Evolutionary conservation across 2,888 invertebrate genomes (phyloP).

Genomic region (Eupithecia tripunctaria): DNA sequence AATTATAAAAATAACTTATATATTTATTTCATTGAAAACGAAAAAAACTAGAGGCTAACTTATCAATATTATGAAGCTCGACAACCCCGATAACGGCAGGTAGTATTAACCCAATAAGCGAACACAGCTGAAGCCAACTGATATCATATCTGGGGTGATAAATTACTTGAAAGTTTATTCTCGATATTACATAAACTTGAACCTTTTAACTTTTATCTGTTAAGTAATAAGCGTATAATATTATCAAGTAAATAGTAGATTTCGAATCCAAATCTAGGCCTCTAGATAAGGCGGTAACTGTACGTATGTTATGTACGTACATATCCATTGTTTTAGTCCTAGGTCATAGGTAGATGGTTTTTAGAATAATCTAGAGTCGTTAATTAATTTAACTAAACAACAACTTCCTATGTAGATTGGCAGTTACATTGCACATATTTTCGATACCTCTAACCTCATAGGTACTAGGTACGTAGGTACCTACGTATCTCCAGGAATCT

Average conservation of each 20-base stretch:
- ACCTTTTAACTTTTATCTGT: not conserved
- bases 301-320: no score
- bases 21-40: no score
- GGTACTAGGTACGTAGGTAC: no score
- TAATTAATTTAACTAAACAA: no score
- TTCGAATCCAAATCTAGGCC: not conserved
- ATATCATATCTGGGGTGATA: constrained; percentile 1
- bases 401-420: no score
- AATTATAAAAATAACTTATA: no score
- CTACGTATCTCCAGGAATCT: no score
- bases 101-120: not conserved
- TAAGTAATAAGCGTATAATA: not conserved
- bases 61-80: not conserved
- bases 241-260: not conserved
- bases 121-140: not conserved
- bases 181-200: not conserved
- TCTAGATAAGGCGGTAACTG: not conserved
- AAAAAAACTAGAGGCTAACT: not conserved
- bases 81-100: not conserved
- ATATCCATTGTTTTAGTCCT: no score
- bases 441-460: no score
- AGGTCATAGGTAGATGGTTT: no score
- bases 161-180: not conserved
- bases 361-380: no score
- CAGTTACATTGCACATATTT: no score